phyloP scores from a whole-genome alignment of 2,888 invertebrate genomes.

The Cylindroiulus punctatus region DNA sequence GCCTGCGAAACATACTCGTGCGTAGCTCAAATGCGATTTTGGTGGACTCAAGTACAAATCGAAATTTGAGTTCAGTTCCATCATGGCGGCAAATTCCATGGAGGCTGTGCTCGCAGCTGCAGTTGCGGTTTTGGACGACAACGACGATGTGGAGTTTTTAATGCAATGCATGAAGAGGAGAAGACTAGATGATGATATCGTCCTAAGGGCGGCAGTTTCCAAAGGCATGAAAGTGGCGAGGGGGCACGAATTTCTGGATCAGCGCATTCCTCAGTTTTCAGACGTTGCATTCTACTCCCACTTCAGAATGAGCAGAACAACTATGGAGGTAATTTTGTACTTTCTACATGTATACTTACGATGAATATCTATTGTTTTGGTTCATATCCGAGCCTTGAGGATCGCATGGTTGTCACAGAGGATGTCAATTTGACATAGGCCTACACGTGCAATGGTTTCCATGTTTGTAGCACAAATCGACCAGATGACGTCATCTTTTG shows the following conservation, averaged over 20 bases:
- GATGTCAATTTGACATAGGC: too few species aligned
- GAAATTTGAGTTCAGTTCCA: neutral
- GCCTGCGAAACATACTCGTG: neutral
- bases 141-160: neutral
- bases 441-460: too few species aligned
- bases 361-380: too few species aligned
- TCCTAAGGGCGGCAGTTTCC: neutral
- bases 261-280: neutral
- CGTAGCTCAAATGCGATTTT: neutral
- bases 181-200: neutral
- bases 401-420: too few species aligned
- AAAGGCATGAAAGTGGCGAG: neutral
- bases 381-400: too few species aligned
- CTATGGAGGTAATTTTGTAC: conserved; percentile 45
- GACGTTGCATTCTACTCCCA: conserved; percentile 23
- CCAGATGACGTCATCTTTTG: too few species aligned
- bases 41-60: neutral
- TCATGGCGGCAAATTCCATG: conserved; percentile 27
- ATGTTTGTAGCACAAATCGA: too few species aligned
- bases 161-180: neutral
- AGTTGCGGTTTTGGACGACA: neutral
- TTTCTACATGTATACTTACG: too few species aligned
- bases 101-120: neutral
- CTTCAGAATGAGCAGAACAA: neutral
- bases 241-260: neutral